These are phyloP conservation scores for Trogon surrucura DNA, from an alignment of 2,113 vertebrate species.

Conservation along the genomic window DNA sequence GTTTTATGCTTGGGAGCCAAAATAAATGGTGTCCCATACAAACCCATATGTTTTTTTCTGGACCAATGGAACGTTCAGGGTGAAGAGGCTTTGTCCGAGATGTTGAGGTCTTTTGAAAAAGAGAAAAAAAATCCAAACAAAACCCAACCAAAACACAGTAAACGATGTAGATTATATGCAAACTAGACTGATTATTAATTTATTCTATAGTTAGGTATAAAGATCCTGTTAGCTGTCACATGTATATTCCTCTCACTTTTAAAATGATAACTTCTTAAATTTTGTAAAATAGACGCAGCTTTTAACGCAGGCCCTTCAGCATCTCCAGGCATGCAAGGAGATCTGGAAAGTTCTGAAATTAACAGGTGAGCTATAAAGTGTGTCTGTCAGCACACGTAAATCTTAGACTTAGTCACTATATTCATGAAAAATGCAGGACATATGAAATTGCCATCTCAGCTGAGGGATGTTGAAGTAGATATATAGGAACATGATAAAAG, in stretches of 20 bases:
- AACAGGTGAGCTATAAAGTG: constrained; percentile 77
- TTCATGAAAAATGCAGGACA: not conserved
- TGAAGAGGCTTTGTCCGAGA: not conserved
- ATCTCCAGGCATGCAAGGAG: constrained; percentile 83
- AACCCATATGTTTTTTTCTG: not conserved
- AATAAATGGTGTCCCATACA: not conserved
- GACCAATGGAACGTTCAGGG: accelerated
- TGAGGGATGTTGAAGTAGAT: not conserved
- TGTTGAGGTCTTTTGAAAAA: not conserved
- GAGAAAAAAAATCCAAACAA: not conserved
- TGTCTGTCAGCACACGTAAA: not conserved
- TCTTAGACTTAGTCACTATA: not conserved
- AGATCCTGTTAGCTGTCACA: not conserved
- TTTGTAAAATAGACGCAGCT: constrained; percentile 73
- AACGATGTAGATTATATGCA: not conserved
- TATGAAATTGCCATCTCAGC: not conserved
- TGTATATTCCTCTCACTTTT: not conserved
- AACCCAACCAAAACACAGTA: not conserved
- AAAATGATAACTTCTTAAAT: not conserved
- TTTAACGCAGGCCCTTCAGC: constrained; percentile 81
- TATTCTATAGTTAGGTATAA: not conserved
- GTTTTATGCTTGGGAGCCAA: not conserved
- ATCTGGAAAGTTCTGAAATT: constrained; percentile 86
- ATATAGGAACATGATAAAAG: not conserved
- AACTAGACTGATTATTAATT: not conserved